Percentiles rank a stretch among this genome's conserved stretches.
Evolutionary conservation across 2,113 vertebrate genomes (phyloP).

Genomic region (Pogonocichla stellata): DNA sequence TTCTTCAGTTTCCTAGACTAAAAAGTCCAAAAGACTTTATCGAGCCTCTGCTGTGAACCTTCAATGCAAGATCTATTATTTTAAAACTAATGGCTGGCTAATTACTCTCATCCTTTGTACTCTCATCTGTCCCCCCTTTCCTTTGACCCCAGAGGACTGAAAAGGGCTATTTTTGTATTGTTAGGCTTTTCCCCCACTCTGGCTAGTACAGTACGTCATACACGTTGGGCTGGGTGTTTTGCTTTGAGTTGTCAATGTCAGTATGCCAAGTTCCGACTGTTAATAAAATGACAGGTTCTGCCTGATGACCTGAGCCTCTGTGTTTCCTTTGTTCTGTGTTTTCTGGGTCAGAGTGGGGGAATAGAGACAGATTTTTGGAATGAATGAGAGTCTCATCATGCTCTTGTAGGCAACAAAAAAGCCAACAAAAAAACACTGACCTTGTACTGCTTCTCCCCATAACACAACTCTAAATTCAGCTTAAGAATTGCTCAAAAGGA

Average conservation of each 20-base stretch:
- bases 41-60: neutral
- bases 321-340: neutral
- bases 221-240: neutral
- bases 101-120: neutral
- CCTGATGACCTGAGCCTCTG: neutral
- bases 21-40: neutral
- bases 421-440: neutral
- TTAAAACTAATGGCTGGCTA: neutral
- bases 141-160: neutral
- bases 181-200: neutral
- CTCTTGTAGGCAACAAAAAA: neutral
- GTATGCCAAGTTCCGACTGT: neutral
- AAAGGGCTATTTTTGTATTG: neutral
- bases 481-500: neutral
- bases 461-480: neutral
- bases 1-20: neutral
- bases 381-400: neutral
- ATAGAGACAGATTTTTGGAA: neutral
- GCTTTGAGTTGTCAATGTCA: neutral
- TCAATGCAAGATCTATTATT: neutral
- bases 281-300: neutral
- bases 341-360: neutral
- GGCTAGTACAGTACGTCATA: neutral
- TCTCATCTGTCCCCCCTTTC: neutral
- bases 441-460: neutral